Evolutionary conservation across 2,113 vertebrate species (phyloP), one percentile per base, ranked within the genome.

Genomic region (Procavia capensis): DNA sequence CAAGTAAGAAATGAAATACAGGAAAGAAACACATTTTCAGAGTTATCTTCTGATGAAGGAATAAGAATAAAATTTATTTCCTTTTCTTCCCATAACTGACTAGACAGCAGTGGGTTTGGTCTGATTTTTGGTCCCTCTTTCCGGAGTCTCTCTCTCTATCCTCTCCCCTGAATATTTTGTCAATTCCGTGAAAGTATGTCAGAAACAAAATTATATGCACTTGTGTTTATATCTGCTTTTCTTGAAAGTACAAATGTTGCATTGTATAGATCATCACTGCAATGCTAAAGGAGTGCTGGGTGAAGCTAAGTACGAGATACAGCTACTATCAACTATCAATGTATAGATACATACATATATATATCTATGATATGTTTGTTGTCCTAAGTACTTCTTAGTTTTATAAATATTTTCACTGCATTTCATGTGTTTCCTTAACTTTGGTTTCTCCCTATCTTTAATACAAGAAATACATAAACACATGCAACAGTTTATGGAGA

Each of bases 391-490:
- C 27, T 59, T 57, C 34, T 57, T 36, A 9, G 34, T 86, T 29
- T 45, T 85, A 3, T 24, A 90, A 90, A 74, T 11, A 50, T 19
- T 3, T 66, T 94, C 86, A 78, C 4, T 81, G 63, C 76, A 88
- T 57, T 95, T 94, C 10, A 72, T 63, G 20, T 3, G 17, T 78
- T 74, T 90, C 41, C 10, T 29, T 88, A 90, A 20, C 34, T 83
- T 91, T 78, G 59, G 43, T 36, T 75, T 66, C 20, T 50, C 4
- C 88, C 31, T 36, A 85, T 85, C 29, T 36, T 89, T 92, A 70
- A 61, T 43, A 81, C 4, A 91, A 66, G 50, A 91, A 85, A 68
- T 29, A 63, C n/a, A 91, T 54, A 86, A 41, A 72, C 78, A 88
- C 14, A 45, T 79, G 6, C 11, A 74, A 84, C 0, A 57, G 5